These are phyloP conservation scores for Diarsia dahlii DNA, from an alignment of 2,888 invertebrate genomes.

Conservation along the genomic window DNA sequence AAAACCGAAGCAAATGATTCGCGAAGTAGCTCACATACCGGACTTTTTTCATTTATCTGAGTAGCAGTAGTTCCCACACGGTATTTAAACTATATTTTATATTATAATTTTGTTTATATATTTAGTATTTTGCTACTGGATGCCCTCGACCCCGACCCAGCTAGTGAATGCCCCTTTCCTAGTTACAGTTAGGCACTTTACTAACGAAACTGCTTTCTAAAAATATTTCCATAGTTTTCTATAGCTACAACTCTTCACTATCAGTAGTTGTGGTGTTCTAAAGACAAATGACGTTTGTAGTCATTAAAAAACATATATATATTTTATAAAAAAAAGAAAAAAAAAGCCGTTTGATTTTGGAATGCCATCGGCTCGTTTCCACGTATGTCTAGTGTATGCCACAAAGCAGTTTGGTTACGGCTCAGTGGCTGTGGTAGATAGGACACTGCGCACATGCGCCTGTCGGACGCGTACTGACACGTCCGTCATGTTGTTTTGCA, in stretches of 20 bases:
- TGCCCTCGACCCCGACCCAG: conserved; percentile 87
- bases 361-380: conserved; percentile 74
- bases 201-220: conserved; percentile 86
- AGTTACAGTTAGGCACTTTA: conserved; percentile 85
- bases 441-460: conserved; percentile 65
- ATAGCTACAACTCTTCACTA: conserved; percentile 78
- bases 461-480: conserved; percentile 80
- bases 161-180: conserved; percentile 88
- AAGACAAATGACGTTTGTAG: conserved; percentile 74
- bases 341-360: conserved; percentile 79
- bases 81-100: conserved; percentile 74
- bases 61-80: conserved; percentile 87
- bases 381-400: conserved; percentile 74
- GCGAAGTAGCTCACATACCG: conserved; percentile 89
- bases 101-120: conserved; percentile 78
- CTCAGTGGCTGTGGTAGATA: conserved; percentile 50
- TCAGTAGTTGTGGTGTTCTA: conserved; percentile 82
- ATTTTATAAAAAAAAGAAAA: conserved; percentile 6
- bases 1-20: conserved; percentile 56
- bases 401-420: conserved; percentile 83
- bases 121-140: conserved; percentile 87
- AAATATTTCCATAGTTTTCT: conserved; percentile 71
- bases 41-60: conserved; percentile 75
- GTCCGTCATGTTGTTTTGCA: conserved; percentile 88
- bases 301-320: not conserved